A percentile compares a stretch with the other conserved stretches of the same genome.
Evolutionary conservation across 1,140 invertebrate genomes (phyloP).

Genomic region (Heliconius hewitsoni): DNA sequence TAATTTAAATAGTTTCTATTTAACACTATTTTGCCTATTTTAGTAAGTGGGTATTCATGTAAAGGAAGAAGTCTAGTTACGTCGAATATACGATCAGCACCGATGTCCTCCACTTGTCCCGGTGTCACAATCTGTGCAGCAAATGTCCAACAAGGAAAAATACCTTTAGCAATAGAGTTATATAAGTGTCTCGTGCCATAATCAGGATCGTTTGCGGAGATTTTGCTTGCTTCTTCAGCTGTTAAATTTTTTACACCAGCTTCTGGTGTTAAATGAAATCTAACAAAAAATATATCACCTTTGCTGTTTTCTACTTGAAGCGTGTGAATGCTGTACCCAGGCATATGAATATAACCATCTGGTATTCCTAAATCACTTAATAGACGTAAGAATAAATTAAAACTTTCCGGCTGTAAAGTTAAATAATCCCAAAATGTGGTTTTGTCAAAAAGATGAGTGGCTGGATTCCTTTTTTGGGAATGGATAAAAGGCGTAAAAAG

Average conservation of each 20-base stretch:
- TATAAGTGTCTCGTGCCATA: conserved; percentile 87
- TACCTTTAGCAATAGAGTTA: conserved; percentile 85
- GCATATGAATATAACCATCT: conserved; percentile 87
- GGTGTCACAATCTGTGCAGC: conserved; percentile 80
- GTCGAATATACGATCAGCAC: conserved; percentile 83
- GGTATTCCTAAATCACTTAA: conserved; percentile 94
- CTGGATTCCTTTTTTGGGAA: conserved; percentile 85
- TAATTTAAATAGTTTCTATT: conserved; percentile 92
- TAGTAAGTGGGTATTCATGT: conserved; percentile 89
- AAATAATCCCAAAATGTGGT: conserved; percentile 95
- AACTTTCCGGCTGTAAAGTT: conserved; percentile 88
- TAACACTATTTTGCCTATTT: conserved; percentile 90
- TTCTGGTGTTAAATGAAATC: conserved; percentile 88
- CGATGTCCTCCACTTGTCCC: conserved; percentile 72
- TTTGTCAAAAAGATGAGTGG: conserved; percentile 85
- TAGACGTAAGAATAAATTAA: conserved; percentile 89
- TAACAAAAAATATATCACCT: conserved; percentile 82
- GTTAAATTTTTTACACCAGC: conserved; percentile 87
- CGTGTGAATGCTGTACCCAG: conserved; percentile 84
- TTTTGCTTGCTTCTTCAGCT: conserved; percentile 80
- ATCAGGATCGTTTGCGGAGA: conserved; percentile 86
- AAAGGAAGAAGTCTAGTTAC: conserved; percentile 90
- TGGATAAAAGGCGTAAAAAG: conserved; percentile 83
- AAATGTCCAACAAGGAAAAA: conserved; percentile 86
- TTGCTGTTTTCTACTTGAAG: conserved; percentile 85